Conservation (phyloP, 2,113 vertebrate species). For the Otis tarda region DNA sequence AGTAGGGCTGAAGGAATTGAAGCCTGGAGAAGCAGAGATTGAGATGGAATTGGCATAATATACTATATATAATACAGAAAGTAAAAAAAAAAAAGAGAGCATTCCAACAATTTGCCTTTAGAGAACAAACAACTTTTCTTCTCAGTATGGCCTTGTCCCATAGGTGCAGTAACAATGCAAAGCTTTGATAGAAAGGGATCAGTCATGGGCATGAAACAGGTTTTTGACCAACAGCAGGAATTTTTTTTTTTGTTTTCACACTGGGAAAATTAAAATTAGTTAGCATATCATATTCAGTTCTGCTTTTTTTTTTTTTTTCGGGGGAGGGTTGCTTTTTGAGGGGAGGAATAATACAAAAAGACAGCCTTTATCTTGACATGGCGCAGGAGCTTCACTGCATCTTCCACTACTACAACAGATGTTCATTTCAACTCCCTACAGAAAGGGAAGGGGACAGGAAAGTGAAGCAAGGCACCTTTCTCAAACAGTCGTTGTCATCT, state of each 20-base stretch:
- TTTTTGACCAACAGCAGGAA: not conserved
- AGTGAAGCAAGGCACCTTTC: not conserved
- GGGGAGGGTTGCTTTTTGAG: accelerated
- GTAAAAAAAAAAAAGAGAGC: accelerated
- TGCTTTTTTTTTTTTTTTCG: not conserved
- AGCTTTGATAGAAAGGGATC: not conserved
- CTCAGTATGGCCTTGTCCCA: not conserved
- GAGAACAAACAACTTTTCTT: not conserved
- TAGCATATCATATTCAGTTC: not conserved
- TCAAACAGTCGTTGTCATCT: not conserved
- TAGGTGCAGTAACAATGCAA: not conserved
- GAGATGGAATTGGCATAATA: not conserved
- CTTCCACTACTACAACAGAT: not conserved
- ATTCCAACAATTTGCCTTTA: not conserved
- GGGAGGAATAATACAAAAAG: not conserved
- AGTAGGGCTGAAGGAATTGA: not conserved
- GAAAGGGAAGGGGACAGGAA: not conserved
- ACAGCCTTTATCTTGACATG: not conserved
- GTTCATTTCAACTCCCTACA: not conserved
- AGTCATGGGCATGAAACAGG: not conserved
- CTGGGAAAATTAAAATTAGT: not conserved
- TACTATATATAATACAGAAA: accelerated
- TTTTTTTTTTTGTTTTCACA: not conserved
- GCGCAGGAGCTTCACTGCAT: not conserved
- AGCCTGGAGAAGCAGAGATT: not conserved